Percentiles rank a stretch among this genome's conserved stretches.
Evolutionary conservation across 2,888 invertebrate species (phyloP).

Genomic region (Campaea margaritaria): DNA sequence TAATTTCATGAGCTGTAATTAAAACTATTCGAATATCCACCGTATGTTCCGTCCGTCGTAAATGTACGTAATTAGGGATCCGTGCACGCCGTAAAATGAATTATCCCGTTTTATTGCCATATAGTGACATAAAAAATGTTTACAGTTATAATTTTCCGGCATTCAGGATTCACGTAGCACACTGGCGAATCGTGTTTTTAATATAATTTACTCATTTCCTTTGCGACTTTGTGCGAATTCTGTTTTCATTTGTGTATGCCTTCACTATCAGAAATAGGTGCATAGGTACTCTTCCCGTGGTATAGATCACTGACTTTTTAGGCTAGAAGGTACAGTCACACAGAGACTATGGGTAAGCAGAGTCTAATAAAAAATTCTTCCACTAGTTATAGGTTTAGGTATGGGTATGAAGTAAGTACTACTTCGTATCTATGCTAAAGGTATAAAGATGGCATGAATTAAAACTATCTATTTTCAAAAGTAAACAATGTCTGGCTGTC

Average conservation of each 20-base stretch:
- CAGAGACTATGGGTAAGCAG: no score
- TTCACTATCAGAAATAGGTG: not conserved
- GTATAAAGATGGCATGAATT: no score
- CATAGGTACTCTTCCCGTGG: no score
- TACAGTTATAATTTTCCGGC: conserved; percentile 66
- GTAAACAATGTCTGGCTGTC: no score
- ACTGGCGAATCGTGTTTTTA: conserved; percentile 62
- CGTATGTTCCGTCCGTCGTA: conserved; percentile 53
- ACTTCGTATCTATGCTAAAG: no score
- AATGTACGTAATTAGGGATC: conserved; percentile 63
- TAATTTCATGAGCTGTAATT: conserved; percentile 26
- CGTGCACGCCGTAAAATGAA: conserved; percentile 58
- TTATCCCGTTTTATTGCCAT: conserved; percentile 60
- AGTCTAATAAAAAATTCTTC: no score
- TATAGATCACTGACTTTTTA: no score
- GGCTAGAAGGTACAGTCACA: no score
- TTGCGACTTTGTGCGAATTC: conserved; percentile 72
- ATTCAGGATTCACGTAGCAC: conserved; percentile 82
- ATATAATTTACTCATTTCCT: conserved; percentile 50
- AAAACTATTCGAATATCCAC: conserved; percentile 37
- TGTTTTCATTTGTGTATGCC: conserved; percentile 18
- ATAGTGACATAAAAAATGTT: conserved; percentile 64
- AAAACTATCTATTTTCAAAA: no score
- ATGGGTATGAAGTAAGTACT: no score
- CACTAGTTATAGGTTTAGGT: no score